Evolutionary conservation across 1,140 invertebrate genomes (phyloP).

Genomic region (Nasonia longicornis): DNA sequence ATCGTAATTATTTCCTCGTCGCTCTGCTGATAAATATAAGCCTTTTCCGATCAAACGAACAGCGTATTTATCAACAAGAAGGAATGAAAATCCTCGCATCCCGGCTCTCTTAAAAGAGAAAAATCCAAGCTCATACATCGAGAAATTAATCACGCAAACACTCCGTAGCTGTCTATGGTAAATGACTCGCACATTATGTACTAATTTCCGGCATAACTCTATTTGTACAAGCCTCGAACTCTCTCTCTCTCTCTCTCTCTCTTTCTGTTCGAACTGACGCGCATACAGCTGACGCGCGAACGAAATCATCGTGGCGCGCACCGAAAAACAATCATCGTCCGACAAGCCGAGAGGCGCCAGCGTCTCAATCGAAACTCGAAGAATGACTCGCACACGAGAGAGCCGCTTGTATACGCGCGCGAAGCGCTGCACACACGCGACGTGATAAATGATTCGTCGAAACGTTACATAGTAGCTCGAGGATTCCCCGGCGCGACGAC

Average conservation of each 20-base stretch:
- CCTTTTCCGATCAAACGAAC: too few relatives aligned
- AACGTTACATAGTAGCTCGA: slow-evolving; percentile 19
- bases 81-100: too few relatives aligned
- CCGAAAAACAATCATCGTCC: slow-evolving; percentile 9
- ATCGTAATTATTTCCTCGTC: slow-evolving; percentile 11
- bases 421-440: background rate
- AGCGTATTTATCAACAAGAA: too few relatives aligned
- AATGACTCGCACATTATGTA: slow-evolving; percentile 2
- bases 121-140: too few relatives aligned
- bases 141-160: background rate
- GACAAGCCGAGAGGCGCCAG: slow-evolving; percentile 19
- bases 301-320: background rate
- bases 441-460: slow-evolving; percentile 20
- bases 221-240: background rate
- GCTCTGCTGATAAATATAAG: background rate
- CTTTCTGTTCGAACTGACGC: background rate
- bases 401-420: background rate
- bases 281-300: background rate
- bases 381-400: background rate
- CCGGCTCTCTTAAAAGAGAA: too few relatives aligned
- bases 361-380: slow-evolving; percentile 22
- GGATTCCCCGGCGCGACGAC: background rate
- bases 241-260: background rate
- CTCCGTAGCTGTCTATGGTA: background rate
- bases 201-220: slow-evolving; percentile 9